These are phyloP conservation scores for Nestor notabilis DNA, from an alignment of 2,113 vertebrate species.

Conservation along the genomic window DNA sequence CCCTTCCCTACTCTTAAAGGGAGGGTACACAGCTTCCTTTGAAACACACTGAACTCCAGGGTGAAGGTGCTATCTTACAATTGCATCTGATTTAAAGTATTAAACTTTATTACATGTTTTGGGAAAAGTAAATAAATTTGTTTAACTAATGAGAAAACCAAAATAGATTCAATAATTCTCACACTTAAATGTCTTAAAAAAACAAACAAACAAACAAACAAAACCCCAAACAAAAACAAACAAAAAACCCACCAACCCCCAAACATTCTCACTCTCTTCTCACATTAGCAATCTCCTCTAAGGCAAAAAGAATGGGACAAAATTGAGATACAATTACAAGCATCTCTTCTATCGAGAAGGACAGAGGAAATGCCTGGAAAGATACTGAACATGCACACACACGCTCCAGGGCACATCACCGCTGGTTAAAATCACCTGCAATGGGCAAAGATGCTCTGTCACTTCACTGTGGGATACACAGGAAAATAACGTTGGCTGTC, in stretches of 20 bases:
- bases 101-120: not conserved
- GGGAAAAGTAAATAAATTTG: not conserved
- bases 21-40: not conserved
- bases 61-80: not conserved
- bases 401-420: not conserved
- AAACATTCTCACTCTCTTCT: not conserved
- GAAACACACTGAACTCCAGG: not conserved
- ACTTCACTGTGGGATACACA: not conserved
- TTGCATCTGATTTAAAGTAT: not conserved
- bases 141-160: not conserved
- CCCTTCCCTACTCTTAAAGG: not conserved
- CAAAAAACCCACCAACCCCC: too few relatives aligned
- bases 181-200: not conserved
- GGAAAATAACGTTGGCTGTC: not conserved
- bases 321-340: not conserved
- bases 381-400: not conserved
- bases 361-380: not conserved
- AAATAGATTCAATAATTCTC: not conserved
- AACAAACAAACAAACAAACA: not conserved
- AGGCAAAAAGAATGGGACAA: not conserved
- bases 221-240: not conserved
- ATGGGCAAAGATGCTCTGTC: not conserved
- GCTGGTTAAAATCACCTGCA: constrained; percentile 7
- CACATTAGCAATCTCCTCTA: not conserved
- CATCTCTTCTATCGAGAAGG: not conserved